Base-by-base conservation (phyloP, 1,140 invertebrate species). In the Formica exsecta region DNA sequence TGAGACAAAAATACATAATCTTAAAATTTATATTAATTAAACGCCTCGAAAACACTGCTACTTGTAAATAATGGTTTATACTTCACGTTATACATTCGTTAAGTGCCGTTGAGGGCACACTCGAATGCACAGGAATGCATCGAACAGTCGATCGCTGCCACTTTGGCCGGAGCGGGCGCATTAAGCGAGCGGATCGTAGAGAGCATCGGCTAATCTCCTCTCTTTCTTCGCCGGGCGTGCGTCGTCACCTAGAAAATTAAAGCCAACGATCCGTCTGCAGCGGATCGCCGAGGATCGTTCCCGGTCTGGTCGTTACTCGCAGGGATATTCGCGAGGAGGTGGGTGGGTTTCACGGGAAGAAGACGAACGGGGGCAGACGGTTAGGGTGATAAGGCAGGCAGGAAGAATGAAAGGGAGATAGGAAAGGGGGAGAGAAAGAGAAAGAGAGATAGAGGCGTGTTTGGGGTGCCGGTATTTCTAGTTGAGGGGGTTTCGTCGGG, bases 161-260 rank as follows among this genome's bases (percentile, higher is more conserved):
- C 62, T 66, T 85, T 59, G 74, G 83, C 36, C 73, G 51, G 19
- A 59, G 62, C 83, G 75, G 36, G 22, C 44, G 62, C 19, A 79
- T 73, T 85, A 77, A 51, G 59, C 83, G 64, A 48, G 51, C 38
- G 62, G 62, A 68, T 80, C 65, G 64, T 44, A 77, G 76, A 68
- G 25, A 85, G 65, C 75, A 68, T 51, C 76, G 65, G 76, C 65
- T 86, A 86, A 79, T 71, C 87, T 64, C 70, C 29, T 87, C 61
- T 84, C 85, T 75, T 57, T 70, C 59, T 74, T 54, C n/a, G n/a
- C 29, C 68, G 79, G 44, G 51, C 22, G 85, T 77, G 88, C 88
- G 89, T 90, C 59, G 88, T 90, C 89, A 89, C 88, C 88, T 90
- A 90, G 88, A 90, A 90, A 90, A 89, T 90, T 90, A 88, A 89